Percentiles rank a stretch among this genome's conserved stretches.
Conservation (phyloP, 2,888 invertebrate genomes). For the Amphipoea lucens region DNA sequence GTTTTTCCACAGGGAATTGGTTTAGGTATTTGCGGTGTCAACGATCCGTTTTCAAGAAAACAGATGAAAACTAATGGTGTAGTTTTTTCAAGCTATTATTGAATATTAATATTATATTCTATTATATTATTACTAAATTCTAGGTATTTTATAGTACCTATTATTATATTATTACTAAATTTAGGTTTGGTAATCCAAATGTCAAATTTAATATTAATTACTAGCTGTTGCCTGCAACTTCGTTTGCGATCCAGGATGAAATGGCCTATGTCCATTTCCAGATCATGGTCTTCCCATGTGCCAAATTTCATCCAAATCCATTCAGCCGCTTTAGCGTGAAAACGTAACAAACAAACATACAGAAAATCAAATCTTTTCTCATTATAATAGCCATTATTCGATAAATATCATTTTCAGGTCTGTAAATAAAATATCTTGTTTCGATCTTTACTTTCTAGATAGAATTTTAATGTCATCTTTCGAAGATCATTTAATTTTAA, state of each 20-base stretch:
- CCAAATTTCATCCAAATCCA: too few species aligned
- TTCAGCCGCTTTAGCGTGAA: too few species aligned
- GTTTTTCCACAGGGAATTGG: not conserved
- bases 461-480: not conserved
- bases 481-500: not conserved
- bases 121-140: not conserved
- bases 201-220: not conserved
- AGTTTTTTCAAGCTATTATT: not conserved
- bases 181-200: not conserved
- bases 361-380: too few species aligned
- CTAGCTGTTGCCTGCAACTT: not conserved
- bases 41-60: slow-evolving; percentile 1
- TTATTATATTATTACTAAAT: not conserved
- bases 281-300: too few species aligned
- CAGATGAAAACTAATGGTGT: not conserved
- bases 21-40: not conserved
- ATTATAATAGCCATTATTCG: not conserved
- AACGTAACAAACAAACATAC: too few species aligned
- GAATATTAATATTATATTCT: not conserved
- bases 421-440: not conserved
- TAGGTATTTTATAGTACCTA: not conserved
- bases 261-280: too few species aligned
- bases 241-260: too few species aligned
- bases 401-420: not conserved
- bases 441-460: not conserved